Conservation (phyloP, 2,113 vertebrate species). For the Vombatus ursinus region DNA sequence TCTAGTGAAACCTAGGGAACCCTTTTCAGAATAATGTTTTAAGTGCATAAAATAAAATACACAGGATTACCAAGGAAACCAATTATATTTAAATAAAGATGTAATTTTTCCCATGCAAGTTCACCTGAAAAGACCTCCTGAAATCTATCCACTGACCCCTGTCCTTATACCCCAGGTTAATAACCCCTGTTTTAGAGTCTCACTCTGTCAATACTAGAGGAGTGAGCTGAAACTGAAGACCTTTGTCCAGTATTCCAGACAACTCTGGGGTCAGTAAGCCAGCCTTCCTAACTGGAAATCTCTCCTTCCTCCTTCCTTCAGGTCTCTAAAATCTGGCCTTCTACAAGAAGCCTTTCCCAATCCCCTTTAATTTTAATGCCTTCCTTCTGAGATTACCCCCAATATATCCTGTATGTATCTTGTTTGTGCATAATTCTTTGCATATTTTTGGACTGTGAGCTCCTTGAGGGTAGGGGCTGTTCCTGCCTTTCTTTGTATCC, state of each 20-base stretch:
- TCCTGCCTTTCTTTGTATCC: neutral
- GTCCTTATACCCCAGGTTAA: neutral
- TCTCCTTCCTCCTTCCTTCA: neutral
- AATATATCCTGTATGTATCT: neutral
- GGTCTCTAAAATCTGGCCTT: neutral
- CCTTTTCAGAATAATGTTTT: neutral
- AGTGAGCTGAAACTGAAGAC: neutral
- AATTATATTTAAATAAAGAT: neutral
- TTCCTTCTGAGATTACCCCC: neutral
- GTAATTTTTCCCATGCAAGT: neutral
- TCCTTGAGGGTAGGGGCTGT: neutral
- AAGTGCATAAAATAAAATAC: neutral
- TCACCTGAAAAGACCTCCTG: neutral
- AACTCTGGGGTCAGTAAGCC: too few species aligned
- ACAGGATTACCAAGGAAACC: neutral
- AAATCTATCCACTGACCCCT: neutral
- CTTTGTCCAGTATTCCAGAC: neutral
- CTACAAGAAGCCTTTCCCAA: neutral
- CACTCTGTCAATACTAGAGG: neutral
- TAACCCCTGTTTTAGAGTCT: neutral
- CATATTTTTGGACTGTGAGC: neutral
- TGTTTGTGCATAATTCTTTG: neutral
- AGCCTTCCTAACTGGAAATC: neutral
- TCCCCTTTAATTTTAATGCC: neutral
- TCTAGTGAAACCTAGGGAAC: neutral